Base-by-base conservation (phyloP, 2,113 vertebrate genomes). In the Bubo bubo region DNA sequence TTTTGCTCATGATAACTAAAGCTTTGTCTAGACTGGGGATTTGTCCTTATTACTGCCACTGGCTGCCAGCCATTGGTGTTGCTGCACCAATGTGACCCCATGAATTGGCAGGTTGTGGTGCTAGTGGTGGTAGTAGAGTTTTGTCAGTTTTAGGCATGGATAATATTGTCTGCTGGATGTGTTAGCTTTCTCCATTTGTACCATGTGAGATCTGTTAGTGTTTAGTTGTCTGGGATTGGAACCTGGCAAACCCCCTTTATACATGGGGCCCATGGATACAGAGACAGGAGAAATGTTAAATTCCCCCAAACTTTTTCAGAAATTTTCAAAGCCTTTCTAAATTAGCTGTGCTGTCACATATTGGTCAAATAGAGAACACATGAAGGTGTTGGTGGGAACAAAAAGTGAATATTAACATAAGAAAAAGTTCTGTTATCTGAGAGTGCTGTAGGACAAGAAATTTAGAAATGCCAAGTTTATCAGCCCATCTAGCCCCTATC, bases 11-110 rank as follows among this genome's bases (percentile, higher is more conserved):
- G 64, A 79, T 86, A 95, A 67, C 75, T 92, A 91, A 93, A 88
- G 52, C 76, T 95, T 97, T 84, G 96, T 97, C 96, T 97, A 97
- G 97, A 97, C 97, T 92, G 60, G 43, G 96, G 95, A 96, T 97
- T 97, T 97, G 83, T 56, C 73, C 35, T 95, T 35, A 92, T 92
- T 95, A 79, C 52, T 86, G 39, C 68, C 72, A 47, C 76, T 94
- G 95, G 96, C 85, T 95, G 72, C 19, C 58, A 95, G 96, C 94
- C 97, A 92, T 37, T 84, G 73, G 60, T 86, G 72, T 89, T 91
- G 72, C 91, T 93, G 68, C 49, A 86, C 45, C 83, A 27, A 7
- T 55, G 60, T 63, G 84, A 79, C 49, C 79, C 39, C 39, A 92
- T 86, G 16, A 52, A 64, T 56, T 84, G 47, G 30, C 34, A 34